Evolutionary conservation across 2,797 vertebrate species (phyloP).

Genomic region (Hybognathus amarus): DNA sequence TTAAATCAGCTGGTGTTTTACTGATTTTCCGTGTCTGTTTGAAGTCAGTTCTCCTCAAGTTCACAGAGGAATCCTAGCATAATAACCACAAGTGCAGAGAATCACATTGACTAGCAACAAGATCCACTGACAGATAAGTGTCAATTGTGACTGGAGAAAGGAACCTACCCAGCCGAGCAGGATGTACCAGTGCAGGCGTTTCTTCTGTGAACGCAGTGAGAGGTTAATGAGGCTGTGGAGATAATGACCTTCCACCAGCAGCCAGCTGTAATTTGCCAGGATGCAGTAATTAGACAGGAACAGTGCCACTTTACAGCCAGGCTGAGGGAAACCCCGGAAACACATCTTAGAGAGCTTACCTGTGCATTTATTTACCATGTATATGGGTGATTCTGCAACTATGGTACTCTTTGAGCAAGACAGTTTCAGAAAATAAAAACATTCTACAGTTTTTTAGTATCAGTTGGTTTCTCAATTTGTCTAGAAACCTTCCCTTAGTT

Average conservation of each 20-base stretch:
- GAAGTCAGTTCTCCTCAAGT: neutral
- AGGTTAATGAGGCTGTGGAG: conserved; percentile 89
- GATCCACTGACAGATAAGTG: neutral
- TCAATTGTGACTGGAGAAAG: neutral
- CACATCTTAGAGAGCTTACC: neutral
- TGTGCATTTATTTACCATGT: conserved; percentile 4
- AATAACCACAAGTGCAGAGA: neutral
- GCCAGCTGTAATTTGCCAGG: conserved; percentile 95
- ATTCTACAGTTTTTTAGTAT: too few species aligned
- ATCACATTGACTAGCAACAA: neutral
- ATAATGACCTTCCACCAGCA: conserved; percentile 92
- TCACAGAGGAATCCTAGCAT: neutral
- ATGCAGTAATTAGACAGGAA: conserved; percentile 93
- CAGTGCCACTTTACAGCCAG: conserved; percentile 87
- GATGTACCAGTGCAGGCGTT: conserved; percentile 87
- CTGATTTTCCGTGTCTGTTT: neutral
- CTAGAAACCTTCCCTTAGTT: too few species aligned
- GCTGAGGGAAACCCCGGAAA: conserved; percentile 72
- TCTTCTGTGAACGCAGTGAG: conserved; percentile 90
- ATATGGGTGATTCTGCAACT: too few species aligned
- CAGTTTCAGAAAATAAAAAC: too few species aligned
- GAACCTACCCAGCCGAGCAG: conserved; percentile 87
- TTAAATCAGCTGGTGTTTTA: neutral
- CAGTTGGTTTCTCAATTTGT: too few species aligned
- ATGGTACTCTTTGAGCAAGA: too few species aligned